Base-by-base conservation (phyloP, 2,797 vertebrate genomes). In the Anguilla obscura region DNA sequence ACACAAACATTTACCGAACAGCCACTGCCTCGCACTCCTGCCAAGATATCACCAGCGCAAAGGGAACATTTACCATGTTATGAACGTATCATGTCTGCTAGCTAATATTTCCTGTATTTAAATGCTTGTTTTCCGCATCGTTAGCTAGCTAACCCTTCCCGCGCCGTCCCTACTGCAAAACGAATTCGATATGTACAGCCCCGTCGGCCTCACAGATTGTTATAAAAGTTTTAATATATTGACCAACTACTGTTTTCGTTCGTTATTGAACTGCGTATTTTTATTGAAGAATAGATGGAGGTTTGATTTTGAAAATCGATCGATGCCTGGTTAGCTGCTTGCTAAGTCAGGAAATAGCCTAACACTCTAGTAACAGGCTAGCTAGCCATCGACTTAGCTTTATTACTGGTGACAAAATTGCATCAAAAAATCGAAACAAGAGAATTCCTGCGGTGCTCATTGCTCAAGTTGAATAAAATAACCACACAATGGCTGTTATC, bases 101-200 rank as follows among this genome's bases (percentile, higher is more conserved):
- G 74, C 74, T 4, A 76, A 14, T 69, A 27, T n/a, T 3, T 27
- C 83, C 24, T 16, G 27, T 16, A 54, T 33, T 54, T n/a, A 14
- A 14, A 54, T 16, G 50, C 1, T 58, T 84, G 50, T 9, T 83
- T 48, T 27, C 63, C 83, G 83, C 14, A 27, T 54, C 16, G 40
- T 52, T 30, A n/a, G 84, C 56, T 40, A 10, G 56, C 30, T 63
- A 45, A 36, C 74, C 52, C 84, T 60, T 56, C 84, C 56, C 84
- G 33, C 56, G 84, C 58, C 84, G 33, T 58, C 54, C 52, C 58
- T 33, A 85, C 24, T 18, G 84, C 56, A 36, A 45, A 85, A 85
- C 56, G 40, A 66, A 85, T 33, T 18, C 36, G 2, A 12, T 63
- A 16, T 40, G 33, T 36, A 45, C 74, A 79, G 36, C 74, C 6